Evolutionary conservation across 2,797 vertebrate genomes (phyloP).

Genomic region (Labeo calbasu): DNA sequence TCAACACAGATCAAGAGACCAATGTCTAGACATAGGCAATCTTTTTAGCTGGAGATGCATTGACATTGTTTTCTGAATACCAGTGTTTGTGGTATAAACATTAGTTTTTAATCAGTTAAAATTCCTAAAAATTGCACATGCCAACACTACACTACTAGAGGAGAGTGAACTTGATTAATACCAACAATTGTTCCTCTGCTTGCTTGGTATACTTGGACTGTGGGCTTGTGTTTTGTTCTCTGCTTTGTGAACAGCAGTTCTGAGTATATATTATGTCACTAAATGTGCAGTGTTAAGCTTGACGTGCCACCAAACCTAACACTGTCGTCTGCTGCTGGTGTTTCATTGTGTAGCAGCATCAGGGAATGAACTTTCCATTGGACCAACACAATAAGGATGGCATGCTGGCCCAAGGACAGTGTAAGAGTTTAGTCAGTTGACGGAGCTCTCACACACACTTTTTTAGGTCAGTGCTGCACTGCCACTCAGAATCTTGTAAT

Average conservation of each 20-base stretch:
- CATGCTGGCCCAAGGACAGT: neutral
- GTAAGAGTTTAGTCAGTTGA: neutral
- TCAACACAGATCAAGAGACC: neutral
- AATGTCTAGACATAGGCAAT: neutral
- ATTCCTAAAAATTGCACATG: neutral
- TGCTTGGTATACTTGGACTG: neutral
- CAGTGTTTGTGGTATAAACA: neutral
- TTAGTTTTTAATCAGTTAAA: neutral
- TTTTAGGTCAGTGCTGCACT: neutral
- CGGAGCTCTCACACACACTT: neutral
- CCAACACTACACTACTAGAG: neutral
- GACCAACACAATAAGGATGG: neutral
- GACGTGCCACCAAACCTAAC: neutral
- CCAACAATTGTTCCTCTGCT: neutral
- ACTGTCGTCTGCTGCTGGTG: neutral
- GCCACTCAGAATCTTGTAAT: neutral
- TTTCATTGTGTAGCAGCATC: neutral
- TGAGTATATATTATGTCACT: neutral
- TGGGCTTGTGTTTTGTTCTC: neutral
- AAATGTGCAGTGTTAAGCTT: neutral
- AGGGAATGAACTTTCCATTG: neutral
- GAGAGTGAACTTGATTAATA: neutral
- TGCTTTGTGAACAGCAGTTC: neutral
- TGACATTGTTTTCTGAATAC: neutral
- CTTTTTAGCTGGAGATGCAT: neutral